Conservation (phyloP, 2,888 invertebrate genomes). For the Rotaria magnacalcarata region DNA sequence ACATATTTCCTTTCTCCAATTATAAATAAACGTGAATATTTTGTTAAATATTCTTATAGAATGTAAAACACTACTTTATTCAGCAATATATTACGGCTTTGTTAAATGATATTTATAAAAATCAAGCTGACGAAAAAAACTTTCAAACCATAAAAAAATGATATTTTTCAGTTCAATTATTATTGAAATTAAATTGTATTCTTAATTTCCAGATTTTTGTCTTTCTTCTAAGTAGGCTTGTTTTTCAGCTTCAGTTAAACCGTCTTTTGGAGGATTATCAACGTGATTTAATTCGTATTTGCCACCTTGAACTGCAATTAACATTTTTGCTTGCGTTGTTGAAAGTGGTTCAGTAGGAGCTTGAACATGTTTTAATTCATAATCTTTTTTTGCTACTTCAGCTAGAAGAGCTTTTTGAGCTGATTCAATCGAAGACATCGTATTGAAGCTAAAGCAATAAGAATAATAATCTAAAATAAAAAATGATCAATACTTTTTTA, state of each 20-base stretch:
- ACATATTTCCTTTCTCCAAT: too few relatives aligned
- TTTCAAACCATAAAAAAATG: too few relatives aligned
- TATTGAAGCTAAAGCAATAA: neutral
- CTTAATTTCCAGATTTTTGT: neutral
- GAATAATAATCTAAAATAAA: neutral
- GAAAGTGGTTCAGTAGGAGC: neutral
- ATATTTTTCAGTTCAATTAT: neutral
- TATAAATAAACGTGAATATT: too few relatives aligned
- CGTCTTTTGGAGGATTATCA: neutral
- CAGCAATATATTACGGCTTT: too few relatives aligned
- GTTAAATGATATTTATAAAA: too few relatives aligned
- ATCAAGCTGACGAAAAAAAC: too few relatives aligned
- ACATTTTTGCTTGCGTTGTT: neutral
- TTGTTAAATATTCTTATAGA: too few relatives aligned
- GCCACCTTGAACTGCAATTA: constrained; percentile 23
- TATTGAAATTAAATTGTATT: neutral
- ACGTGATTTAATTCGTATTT: constrained; percentile 10
- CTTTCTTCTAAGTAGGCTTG: neutral
- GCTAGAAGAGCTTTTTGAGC: constrained; percentile 10
- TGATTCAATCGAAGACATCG: neutral
- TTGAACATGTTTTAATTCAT: neutral
- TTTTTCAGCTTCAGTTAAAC: constrained; percentile 24
- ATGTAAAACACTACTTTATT: too few relatives aligned
- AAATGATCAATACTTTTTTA: neutral
- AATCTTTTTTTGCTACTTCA: neutral